Percentiles rank a stretch among this genome's conserved stretches.
Conservation (phyloP, 2,113 vertebrate genomes). For the Callospermophilus lateralis region DNA sequence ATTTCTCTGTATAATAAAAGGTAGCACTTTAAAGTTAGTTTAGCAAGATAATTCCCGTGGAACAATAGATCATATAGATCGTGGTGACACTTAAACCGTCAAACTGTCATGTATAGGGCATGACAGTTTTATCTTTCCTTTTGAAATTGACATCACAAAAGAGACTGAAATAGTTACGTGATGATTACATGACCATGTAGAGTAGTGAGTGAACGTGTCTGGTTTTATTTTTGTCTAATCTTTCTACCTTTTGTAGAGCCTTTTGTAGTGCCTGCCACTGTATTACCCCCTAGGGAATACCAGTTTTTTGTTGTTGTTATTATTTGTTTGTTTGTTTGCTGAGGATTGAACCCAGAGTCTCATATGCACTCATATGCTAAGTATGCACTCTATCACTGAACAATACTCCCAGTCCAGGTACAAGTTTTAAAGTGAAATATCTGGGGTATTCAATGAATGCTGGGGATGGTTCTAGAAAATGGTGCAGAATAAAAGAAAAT, state of each 20-base stretch:
- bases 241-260: slow-evolving; percentile 15
- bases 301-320: not conserved
- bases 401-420: not conserved
- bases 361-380: not conserved
- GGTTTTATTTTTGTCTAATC: slow-evolving; percentile 1
- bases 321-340: not conserved
- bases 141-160: slow-evolving; percentile 8
- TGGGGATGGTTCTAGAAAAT: not conserved
- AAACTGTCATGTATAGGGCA: not conserved
- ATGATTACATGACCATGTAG: not conserved
- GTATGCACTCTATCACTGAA: not conserved
- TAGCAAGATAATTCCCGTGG: slow-evolving; percentile 17
- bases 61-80: not conserved
- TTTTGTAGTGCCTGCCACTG: not conserved
- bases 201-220: slow-evolving; percentile 34
- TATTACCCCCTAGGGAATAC: not conserved
- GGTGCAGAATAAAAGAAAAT: slow-evolving; percentile 19
- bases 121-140: slow-evolving; percentile 16
- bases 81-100: not conserved
- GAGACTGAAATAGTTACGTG: not conserved
- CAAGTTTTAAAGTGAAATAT: slow-evolving; percentile 41
- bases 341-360: not conserved
- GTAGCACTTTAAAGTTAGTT: slow-evolving; percentile 6
- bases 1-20: slow-evolving; percentile 46
- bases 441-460: not conserved